Evolutionary conservation across 2,888 invertebrate species (phyloP).

Genomic region (Pyrocoelia pectoralis): DNA sequence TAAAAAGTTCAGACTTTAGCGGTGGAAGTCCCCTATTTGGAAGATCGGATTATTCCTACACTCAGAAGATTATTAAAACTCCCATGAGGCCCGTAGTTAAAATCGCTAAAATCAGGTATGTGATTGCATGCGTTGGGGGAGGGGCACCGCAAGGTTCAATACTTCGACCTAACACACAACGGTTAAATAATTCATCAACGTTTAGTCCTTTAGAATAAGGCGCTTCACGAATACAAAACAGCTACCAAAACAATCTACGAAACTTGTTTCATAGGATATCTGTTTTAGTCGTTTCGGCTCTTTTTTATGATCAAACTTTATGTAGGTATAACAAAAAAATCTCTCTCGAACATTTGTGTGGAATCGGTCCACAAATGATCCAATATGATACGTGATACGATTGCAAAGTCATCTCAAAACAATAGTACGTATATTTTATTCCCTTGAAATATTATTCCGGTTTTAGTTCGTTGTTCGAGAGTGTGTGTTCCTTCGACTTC

Average conservation of each 20-base stretch:
- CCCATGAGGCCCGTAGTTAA: conserved; percentile 56
- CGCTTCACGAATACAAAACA: conserved; percentile 44
- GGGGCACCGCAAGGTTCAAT: background rate
- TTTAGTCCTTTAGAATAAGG: background rate
- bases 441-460: conserved; percentile 3
- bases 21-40: conserved; percentile 40
- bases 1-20: conserved; percentile 56
- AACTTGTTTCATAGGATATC: conserved; percentile 49
- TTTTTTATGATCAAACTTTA: conserved; percentile 39
- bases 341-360: conserved; percentile 46
- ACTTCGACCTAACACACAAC: background rate
- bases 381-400: conserved; percentile 51
- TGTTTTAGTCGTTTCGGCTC: conserved; percentile 48
- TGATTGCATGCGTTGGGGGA: background rate
- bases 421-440: conserved; percentile 23
- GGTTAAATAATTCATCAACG: conserved; percentile 47
- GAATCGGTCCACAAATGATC: conserved; percentile 51
- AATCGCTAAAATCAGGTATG: conserved; percentile 57
- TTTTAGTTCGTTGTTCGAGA: conserved; percentile 5
- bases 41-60: conserved; percentile 37
- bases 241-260: conserved; percentile 47
- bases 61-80: conserved; percentile 51
- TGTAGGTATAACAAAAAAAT: conserved; percentile 41
- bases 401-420: conserved; percentile 38
- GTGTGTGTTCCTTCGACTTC: background rate